Conservation (phyloP, 1,140 invertebrate species). For the Papilio glaucus region DNA sequence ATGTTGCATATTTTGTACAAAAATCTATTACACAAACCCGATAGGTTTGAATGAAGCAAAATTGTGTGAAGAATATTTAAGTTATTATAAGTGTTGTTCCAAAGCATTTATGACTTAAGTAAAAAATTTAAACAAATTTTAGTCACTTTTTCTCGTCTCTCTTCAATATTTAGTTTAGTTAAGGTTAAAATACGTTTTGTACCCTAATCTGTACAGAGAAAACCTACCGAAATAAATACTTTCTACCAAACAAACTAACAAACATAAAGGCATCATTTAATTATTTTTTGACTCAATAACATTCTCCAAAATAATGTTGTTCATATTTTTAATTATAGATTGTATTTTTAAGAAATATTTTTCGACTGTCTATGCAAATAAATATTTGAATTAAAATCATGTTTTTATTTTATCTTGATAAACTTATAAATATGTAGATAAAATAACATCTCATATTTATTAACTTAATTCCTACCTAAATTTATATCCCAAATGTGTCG, state of each 20-base stretch:
- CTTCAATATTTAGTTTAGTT: slow-evolving; percentile 23
- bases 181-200: background rate
- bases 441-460: too few species aligned
- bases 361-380: background rate
- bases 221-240: background rate
- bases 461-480: too few species aligned
- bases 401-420: background rate
- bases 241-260: slow-evolving; percentile 51
- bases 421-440: too few species aligned
- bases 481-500: too few species aligned
- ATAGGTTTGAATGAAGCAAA: background rate
- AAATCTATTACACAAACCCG: too few species aligned
- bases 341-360: background rate
- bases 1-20: too few species aligned
- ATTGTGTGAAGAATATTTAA: background rate
- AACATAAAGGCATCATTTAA: background rate
- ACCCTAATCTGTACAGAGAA: background rate
- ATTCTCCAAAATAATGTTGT: background rate
- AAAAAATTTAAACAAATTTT: slow-evolving; percentile 34
- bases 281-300: background rate
- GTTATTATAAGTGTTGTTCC: slow-evolving; percentile 49
- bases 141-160: slow-evolving; percentile 22
- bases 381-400: slow-evolving; percentile 8
- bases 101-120: slow-evolving; percentile 58
- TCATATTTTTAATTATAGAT: background rate